Evolutionary conservation across 2,113 vertebrate species (phyloP), one percentile per base, ranked within the genome.

Genomic region (Labrus mixtus): DNA sequence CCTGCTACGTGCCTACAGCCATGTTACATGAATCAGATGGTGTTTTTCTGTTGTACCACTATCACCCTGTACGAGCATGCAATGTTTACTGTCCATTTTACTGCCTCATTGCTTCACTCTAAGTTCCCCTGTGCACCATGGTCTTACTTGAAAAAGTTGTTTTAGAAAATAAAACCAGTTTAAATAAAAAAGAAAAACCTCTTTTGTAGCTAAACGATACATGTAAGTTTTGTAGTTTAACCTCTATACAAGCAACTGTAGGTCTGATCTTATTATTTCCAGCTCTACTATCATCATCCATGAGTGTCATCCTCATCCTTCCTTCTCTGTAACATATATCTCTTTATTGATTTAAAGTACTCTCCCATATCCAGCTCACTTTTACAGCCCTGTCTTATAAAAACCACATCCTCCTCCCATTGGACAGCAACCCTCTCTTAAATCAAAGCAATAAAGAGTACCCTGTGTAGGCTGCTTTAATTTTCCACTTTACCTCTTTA

Each of bases 361-460:
- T 74, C 51, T 82, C 65, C 45, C 67, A 73, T 74, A 68, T 68
- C 45, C 25, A 55, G 37, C 66, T 80, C 55, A 46, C 57, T 67
- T 89, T 89, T 72, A 88, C 69, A 22, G 57, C 77, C 43, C 65
- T 60, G 68, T 54, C 76, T 78, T 82, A 83, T 85, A 87, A 90
- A 89, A 87, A 78, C 68, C 61, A 82, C 82, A 67, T 85, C 84
- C 78, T 78, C 48, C 74, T 85, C 59, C 59, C 51, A 62, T 46
- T 69, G 78, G 69, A 87, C 12, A 22, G 84, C 67, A 74, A 83
- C 83, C 13, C 13, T 64, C 76, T 83, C 74, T 54, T 91, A 85
- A 89, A 90, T 90, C 70, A 86, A 68, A 68, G 66, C 85, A 58
- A 80, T 89, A 74, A 88, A 91, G 83, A 62, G 50, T 73, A 67